Conservation (phyloP, 2,888 invertebrate genomes). For the Nomada ruficornis region DNA sequence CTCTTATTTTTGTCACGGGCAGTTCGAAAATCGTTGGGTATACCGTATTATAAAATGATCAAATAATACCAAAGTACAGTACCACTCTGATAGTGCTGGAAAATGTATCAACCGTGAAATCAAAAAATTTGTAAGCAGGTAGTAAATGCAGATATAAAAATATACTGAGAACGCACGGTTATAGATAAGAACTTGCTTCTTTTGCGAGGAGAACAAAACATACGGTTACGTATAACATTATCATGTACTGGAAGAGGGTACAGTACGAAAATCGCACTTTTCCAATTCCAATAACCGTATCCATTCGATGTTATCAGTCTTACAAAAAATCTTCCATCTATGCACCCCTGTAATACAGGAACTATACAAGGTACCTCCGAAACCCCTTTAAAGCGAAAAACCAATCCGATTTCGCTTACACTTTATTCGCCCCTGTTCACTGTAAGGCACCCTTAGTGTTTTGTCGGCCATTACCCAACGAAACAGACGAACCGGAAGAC, state of each 20-base stretch:
- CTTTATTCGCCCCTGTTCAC: neutral
- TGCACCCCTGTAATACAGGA: too few species aligned
- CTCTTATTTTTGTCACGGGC: too few species aligned
- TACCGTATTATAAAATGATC: too few species aligned
- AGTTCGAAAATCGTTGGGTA: too few species aligned
- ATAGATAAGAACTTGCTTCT: too few species aligned
- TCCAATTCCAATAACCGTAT: too few species aligned
- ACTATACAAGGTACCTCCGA: neutral
- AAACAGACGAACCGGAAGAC: slow-evolving; percentile 13
- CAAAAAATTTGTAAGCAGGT: too few species aligned
- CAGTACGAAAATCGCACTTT: neutral
- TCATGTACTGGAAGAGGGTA: neutral
- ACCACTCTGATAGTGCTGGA: too few species aligned
- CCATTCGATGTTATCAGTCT: neutral
- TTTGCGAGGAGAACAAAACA: too few species aligned
- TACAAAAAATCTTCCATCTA: neutral
- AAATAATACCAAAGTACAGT: too few species aligned
- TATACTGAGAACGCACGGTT: neutral
- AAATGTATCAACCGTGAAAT: too few species aligned
- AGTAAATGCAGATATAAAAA: neutral
- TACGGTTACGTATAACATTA: neutral
- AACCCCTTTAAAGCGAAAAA: neutral
- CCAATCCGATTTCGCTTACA: neutral
- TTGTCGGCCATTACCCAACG: neutral
- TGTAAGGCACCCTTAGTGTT: neutral